Evolutionary conservation across 2,888 invertebrate species (phyloP), one percentile per base, ranked within the genome.

Genomic region (Tortricodes alternella): DNA sequence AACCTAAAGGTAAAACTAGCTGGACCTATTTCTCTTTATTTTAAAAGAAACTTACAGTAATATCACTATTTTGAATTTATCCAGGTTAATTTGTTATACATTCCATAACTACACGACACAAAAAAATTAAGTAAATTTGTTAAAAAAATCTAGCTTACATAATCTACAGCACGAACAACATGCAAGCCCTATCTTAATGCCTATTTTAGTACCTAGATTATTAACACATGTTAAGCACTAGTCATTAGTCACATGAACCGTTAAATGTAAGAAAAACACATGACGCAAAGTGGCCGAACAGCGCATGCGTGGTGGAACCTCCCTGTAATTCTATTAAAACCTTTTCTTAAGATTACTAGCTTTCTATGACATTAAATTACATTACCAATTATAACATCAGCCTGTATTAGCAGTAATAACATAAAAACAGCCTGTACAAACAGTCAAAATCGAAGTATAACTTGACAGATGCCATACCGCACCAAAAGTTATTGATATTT

Each of bases 241-340:
- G 19, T 27, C 53, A 41, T 48, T 41, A 32, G 46, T 19, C 50
- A 53, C 51, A 53, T 43, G 46, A 53, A 24, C 49, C 35, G 48
- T 53, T 21, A 50, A 50, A 53, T 41, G 46, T 58, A 59, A 58
- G 55, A 60, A 66, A 65, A 64, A 64, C 56, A 48, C 58, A 53
- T 67, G 66, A 65, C 70, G 71, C 67, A 71, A 59, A 63, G 66
- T 62, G 61, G 56, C 48, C 60, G 51, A 41, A 49, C 32, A 21
- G 39, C 62, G 59, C 73, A 69, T 73, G 73, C 73, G 73, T 67
- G 62, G 27, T 61, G 55, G 27, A 13, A 49, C 27, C 46, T 58
- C 67, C 66, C 62, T 64, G 62, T 75, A 76, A 80, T 75, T 71
- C 60, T 71, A 76, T 75, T 78, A 79, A 74, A 74, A 67, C 67